Evolutionary conservation across 2,888 invertebrate genomes (phyloP).

Genomic region (Drosophila niveifrons): DNA sequence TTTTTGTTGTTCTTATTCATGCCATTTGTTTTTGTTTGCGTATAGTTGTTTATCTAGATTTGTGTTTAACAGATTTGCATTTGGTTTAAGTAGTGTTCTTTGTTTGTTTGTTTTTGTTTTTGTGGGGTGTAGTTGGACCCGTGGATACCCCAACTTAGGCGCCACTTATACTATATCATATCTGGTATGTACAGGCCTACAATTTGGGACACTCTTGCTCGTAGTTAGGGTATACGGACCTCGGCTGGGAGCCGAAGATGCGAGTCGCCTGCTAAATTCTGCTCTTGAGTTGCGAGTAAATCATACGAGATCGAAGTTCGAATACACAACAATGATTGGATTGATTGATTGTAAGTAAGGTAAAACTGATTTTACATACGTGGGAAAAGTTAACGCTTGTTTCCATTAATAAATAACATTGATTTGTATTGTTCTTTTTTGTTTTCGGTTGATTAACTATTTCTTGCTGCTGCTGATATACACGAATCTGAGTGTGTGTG

Average conservation of each 20-base stretch:
- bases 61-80: slow-evolving; percentile 46
- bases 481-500: slow-evolving; percentile 19
- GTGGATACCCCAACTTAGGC: slow-evolving; percentile 34
- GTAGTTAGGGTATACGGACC: slow-evolving; percentile 24
- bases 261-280: slow-evolving; percentile 1
- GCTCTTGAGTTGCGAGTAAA: slow-evolving; percentile 50
- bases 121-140: slow-evolving; percentile 34
- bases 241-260: slow-evolving; percentile 21
- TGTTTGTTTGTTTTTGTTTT: no score
- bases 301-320: slow-evolving; percentile 23
- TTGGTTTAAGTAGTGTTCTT: slow-evolving; percentile 35
- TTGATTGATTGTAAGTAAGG: slow-evolving; percentile 51
- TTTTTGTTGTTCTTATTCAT: slow-evolving; percentile 41
- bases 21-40: slow-evolving; percentile 11
- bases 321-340: slow-evolving; percentile 50
- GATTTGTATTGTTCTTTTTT: slow-evolving; percentile 10
- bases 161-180: slow-evolving; percentile 1
- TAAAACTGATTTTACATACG: slow-evolving; percentile 74
- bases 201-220: not conserved
- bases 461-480: slow-evolving; percentile 23
- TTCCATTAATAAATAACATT: slow-evolving; percentile 43
- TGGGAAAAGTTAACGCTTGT: slow-evolving; percentile 79
- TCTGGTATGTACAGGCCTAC: slow-evolving; percentile 21
- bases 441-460: slow-evolving; percentile 32
- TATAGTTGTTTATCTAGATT: slow-evolving; percentile 38